These are phyloP conservation scores for Andrena camellia DNA, from an alignment of 2,888 invertebrate genomes.

Conservation along the genomic window DNA sequence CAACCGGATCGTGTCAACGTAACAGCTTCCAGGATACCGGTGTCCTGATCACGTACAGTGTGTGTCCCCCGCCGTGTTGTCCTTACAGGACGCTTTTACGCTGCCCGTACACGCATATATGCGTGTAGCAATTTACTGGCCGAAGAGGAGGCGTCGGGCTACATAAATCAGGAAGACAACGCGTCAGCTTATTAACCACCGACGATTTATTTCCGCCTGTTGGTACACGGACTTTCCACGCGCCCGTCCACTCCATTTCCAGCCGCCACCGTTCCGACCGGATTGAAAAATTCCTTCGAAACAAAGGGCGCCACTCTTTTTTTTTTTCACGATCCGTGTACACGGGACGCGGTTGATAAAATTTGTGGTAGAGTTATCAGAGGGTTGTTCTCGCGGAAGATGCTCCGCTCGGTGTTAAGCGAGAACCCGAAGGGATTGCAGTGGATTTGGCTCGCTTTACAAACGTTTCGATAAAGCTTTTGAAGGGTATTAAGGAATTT, in stretches of 20 bases:
- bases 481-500: not conserved
- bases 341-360: not conserved
- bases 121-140: constrained; percentile 69
- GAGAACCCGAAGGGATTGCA: too few relatives aligned
- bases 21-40: constrained; percentile 65
- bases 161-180: constrained; percentile 77
- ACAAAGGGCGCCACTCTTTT: constrained; percentile 13
- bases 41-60: constrained; percentile 58
- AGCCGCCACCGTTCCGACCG: constrained; percentile 21
- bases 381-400: not conserved
- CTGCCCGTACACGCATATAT: constrained; percentile 52
- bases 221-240: constrained; percentile 47
- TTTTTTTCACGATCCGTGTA: not conserved
- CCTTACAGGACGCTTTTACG: constrained; percentile 64
- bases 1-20: constrained; percentile 63
- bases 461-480: constrained; percentile 10
- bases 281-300: constrained; percentile 36
- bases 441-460: not conserved
- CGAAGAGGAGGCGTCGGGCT: constrained; percentile 68
- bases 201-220: constrained; percentile 63
- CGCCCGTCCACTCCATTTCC: constrained; percentile 17
- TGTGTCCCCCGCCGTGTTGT: constrained; percentile 54
- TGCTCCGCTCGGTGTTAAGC: too few relatives aligned
- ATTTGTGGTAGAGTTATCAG: not conserved
- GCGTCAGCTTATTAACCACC: constrained; percentile 75